A percentile compares a stretch with the other conserved stretches of the same genome.
phyloP scores from a whole-genome alignment of 2,888 invertebrate genomes.

The Eilema griseolum region DNA sequence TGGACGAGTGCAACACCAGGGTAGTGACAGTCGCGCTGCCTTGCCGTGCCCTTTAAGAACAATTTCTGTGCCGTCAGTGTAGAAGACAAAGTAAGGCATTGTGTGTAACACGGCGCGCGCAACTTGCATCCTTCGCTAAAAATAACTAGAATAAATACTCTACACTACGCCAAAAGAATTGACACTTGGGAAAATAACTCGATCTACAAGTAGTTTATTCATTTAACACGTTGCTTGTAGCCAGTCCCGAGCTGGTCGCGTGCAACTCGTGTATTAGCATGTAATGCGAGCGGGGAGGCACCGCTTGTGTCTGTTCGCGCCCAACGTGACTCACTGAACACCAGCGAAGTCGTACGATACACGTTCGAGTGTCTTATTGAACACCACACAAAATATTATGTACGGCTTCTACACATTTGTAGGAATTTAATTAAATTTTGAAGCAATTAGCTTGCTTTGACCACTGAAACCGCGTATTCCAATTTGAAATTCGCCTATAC shows the following conservation, averaged over 20 bases:
- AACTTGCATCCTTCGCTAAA: not conserved
- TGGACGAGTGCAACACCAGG: no score
- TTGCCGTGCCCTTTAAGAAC: no score
- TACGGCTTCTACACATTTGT: not conserved
- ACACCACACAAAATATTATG: not conserved
- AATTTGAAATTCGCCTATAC: no score
- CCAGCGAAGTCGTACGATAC: not conserved
- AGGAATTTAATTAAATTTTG: no score
- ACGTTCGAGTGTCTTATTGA: not conserved
- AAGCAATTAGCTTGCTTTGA: no score
- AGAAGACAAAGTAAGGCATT: no score
- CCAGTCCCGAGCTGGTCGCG: not conserved
- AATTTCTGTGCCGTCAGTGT: no score
- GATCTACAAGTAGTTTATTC: not conserved
- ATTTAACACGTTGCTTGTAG: not conserved
- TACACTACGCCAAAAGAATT: no score
- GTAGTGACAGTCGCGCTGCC: no score
- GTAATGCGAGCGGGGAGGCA: constrained; percentile 6
- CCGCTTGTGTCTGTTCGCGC: constrained; percentile 4
- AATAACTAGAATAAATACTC: not conserved
- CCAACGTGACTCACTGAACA: not conserved
- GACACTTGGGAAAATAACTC: no score
- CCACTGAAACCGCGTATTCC: no score
- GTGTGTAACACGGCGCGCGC: not conserved
- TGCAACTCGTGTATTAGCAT: constrained; percentile 7